A percentile compares a stretch with the other conserved stretches of the same genome.
Conservation (phyloP, 2,797 vertebrate genomes). For the Acanthiza pusilla region DNA sequence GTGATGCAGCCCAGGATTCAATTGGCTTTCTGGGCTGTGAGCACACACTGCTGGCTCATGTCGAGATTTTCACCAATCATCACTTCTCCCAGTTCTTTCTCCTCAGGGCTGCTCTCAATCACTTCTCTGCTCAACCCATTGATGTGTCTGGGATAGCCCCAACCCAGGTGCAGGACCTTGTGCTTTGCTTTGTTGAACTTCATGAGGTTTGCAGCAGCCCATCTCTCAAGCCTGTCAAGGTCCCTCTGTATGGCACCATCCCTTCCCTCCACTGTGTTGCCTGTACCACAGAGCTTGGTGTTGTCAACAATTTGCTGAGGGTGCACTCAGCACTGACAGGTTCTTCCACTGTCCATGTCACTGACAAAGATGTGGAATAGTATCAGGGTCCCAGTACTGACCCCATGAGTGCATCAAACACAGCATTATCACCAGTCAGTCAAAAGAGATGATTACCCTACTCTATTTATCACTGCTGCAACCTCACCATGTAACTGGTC, state of each 20-base stretch:
- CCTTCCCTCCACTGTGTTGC: accelerated
- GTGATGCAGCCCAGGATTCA: background rate
- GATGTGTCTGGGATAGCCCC: background rate
- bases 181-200: background rate
- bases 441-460: background rate
- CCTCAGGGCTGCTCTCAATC: background rate
- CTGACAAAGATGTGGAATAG: background rate
- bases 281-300: background rate
- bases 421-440: background rate
- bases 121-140: background rate
- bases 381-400: background rate
- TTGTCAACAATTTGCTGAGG: background rate
- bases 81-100: background rate
- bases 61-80: background rate
- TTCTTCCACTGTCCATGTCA: background rate
- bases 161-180: background rate
- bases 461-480: background rate
- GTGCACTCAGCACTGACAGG: background rate
- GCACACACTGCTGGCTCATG: background rate
- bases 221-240: background rate
- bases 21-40: background rate
- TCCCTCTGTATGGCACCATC: background rate
- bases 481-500: background rate
- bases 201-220: background rate
- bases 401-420: background rate